Percentiles rank a stretch among this genome's conserved stretches.
These are phyloP conservation scores for Mythimna albipuncta DNA, from an alignment of 2,888 invertebrate species.

Conservation along the genomic window DNA sequence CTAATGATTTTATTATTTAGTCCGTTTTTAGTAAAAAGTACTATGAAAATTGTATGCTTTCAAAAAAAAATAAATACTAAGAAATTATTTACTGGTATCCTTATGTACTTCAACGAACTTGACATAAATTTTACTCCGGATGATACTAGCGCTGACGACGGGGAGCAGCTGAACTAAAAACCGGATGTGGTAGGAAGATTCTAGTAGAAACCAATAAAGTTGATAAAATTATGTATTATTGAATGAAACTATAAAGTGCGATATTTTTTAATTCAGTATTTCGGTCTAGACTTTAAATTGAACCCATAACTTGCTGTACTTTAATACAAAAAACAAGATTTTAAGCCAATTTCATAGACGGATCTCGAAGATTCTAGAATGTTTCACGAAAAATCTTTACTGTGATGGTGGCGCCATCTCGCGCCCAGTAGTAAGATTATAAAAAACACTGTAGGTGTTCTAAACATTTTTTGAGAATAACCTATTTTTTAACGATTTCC, in stretches of 20 bases:
- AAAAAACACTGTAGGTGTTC: slow-evolving; percentile 36
- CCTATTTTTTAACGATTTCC: not conserved
- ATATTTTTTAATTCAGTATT: slow-evolving; percentile 1
- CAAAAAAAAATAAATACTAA: slow-evolving; percentile 15
- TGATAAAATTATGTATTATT: slow-evolving; percentile 49
- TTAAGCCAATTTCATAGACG: slow-evolving; percentile 68
- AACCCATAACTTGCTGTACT: slow-evolving; percentile 5
- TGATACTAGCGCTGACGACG: slow-evolving; percentile 72
- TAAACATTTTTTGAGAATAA: slow-evolving; percentile 74
- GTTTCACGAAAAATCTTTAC: slow-evolving; percentile 54
- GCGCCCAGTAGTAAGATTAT: slow-evolving; percentile 68
- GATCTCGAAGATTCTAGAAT: slow-evolving; percentile 80
- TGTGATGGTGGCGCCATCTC: slow-evolving; percentile 64
- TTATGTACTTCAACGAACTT: slow-evolving; percentile 49
- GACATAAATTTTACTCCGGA: slow-evolving; percentile 72
- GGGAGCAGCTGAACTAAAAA: slow-evolving; percentile 68
- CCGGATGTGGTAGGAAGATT: slow-evolving; percentile 82
- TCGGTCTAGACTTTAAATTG: not conserved
- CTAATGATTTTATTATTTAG: too few relatives aligned
- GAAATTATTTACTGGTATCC: slow-evolving; percentile 61
- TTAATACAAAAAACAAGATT: slow-evolving; percentile 61
- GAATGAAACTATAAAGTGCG: slow-evolving; percentile 44
- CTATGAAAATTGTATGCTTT: not conserved
- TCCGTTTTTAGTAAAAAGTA: not conserved
- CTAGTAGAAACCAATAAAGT: slow-evolving; percentile 69